These are phyloP conservation scores for Brachypteracias leptosomus DNA, from an alignment of 2,113 vertebrate genomes.

Conservation along the genomic window DNA sequence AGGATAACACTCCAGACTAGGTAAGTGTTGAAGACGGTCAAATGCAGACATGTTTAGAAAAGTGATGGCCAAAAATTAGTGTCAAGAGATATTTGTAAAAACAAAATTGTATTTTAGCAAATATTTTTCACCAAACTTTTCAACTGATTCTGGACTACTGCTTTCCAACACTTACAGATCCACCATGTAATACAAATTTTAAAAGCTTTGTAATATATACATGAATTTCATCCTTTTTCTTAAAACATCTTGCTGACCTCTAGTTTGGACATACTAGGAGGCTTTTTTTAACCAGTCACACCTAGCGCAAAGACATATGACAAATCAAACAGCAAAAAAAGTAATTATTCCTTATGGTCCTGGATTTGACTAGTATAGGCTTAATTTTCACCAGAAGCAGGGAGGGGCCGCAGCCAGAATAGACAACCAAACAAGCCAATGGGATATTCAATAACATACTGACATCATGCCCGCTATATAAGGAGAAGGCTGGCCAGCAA, in stretches of 20 bases:
- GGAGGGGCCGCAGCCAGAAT: no score
- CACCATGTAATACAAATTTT: background rate
- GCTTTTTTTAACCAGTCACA: background rate
- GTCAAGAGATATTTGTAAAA: background rate
- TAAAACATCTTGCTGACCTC: background rate
- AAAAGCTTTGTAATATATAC: background rate
- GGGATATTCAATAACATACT: no score
- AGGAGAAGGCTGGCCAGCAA: no score
- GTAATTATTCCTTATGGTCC: background rate
- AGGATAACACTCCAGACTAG: background rate
- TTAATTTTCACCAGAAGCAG: no score
- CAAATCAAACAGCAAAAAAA: background rate
- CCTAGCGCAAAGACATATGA: accelerated
- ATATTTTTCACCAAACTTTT: background rate
- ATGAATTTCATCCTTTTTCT: background rate
- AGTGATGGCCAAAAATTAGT: background rate
- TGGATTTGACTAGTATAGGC: no score
- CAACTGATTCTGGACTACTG: background rate
- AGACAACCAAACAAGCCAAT: no score
- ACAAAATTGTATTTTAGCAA: background rate
- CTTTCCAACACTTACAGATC: background rate
- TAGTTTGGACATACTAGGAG: background rate
- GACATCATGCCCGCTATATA: no score
- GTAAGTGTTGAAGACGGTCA: background rate
- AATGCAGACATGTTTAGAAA: background rate